Base-by-base conservation (phyloP, 2,888 invertebrate species). In the Drosophila mayaguana region DNA sequence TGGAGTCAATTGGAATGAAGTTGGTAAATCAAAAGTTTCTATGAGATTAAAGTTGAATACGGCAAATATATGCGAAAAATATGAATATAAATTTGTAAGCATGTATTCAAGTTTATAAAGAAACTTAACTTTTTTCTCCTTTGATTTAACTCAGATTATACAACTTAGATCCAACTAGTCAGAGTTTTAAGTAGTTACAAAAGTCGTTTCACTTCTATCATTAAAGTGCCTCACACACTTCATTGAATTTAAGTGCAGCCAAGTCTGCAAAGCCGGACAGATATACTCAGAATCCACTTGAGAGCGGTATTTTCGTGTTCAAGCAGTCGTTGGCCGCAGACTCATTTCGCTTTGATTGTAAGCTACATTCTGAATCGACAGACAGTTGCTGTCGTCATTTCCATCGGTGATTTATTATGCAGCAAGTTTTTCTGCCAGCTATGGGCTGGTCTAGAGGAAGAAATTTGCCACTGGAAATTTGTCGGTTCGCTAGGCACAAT, bases 391-490 rank as follows among this genome's bases (percentile, higher is more conserved):
- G 73, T 67, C 78, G 73, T 80, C 88, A 77, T 74, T 73, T 84
- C 66, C 77, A 65, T 64, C 61, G 68, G 66, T 85, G 85, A 85
- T 85, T 85, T 89, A 89, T 85, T 89, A 84, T 81, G 74, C 74
- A 69, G 63, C 63, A 81, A 68, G 67, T 83, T 89, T 81, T 70
- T 72, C 40, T 63, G 36, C 61, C 56, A 61, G 59, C 46, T 70
- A 34, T 22, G 55, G 64, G 48, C 45, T 55, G 48, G 42, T n/a
- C 50, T 48, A 18, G 40, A 48, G 59, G 42, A 40, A 45, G 50
- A 50, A 74, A 67, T 62, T 69, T 64, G 42, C 66, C 56, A 59
- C 36, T 67, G 59, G 65, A 83, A 86, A 72, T 66, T 70, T 48
- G 57, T 42, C 65, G 68, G 71, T 71, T 78, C 71, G 56, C 59